These are phyloP conservation scores for Mythimna loreyi DNA, from an alignment of 2,888 invertebrate genomes.

Conservation along the genomic window DNA sequence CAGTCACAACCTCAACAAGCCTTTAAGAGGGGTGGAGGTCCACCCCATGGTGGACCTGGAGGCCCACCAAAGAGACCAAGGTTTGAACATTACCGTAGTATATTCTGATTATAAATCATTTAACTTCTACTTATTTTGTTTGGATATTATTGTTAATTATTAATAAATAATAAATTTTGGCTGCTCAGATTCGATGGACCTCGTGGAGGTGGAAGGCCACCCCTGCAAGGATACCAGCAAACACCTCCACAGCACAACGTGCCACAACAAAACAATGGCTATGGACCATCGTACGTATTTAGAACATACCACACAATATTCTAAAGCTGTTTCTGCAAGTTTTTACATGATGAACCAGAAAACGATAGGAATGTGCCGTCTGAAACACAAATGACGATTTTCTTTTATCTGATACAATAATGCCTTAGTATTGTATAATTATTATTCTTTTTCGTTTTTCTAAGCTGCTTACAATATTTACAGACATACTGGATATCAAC, in stretches of 20 bases:
- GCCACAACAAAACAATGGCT: constrained; percentile 81
- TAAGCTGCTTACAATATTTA: constrained; percentile 29
- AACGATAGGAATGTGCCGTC: constrained; percentile 91
- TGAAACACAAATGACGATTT: constrained; percentile 88
- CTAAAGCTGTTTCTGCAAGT: not conserved
- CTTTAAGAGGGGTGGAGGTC: constrained; percentile 82
- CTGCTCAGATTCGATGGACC: constrained; percentile 82
- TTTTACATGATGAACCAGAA: constrained; percentile 85
- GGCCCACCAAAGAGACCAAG: constrained; percentile 86
- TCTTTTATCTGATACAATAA: constrained; percentile 71
- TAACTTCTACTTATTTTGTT: not conserved
- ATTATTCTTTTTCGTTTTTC: not conserved
- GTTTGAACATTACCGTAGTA: constrained; percentile 61
- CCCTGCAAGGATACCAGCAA: constrained; percentile 78
- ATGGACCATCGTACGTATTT: constrained; percentile 81
- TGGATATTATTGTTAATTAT: not conserved
- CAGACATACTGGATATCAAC: constrained; percentile 86
- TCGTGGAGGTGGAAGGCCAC: constrained; percentile 77
- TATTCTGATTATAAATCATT: not conserved
- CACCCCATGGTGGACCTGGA: constrained; percentile 79
- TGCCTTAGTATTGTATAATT: not conserved
- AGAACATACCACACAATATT: not conserved
- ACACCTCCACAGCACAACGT: constrained; percentile 74
- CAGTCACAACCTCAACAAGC: constrained; percentile 73
- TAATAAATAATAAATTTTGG: not conserved